Conservation (phyloP, 2,113 vertebrate species). For the Eira barbara region DNA sequence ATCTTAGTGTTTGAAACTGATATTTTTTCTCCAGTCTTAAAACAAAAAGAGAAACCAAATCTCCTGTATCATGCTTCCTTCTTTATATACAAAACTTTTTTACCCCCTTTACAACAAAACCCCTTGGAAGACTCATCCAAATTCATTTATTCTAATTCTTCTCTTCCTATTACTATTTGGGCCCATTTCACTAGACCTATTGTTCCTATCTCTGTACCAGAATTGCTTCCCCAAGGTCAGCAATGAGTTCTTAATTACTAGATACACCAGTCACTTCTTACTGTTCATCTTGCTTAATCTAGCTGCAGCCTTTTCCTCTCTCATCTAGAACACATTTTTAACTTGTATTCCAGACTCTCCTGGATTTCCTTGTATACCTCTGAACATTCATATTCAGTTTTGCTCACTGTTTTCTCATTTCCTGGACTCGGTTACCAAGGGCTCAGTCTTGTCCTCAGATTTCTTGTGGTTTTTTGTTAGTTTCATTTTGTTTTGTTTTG, state of each 20-base stretch:
- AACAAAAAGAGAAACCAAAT: neutral
- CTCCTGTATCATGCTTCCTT: neutral
- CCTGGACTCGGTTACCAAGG: neutral
- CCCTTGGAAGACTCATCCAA: neutral
- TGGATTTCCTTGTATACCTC: neutral
- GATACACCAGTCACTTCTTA: neutral
- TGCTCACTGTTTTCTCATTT: neutral
- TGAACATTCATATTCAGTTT: neutral
- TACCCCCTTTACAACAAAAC: neutral
- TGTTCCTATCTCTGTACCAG: neutral
- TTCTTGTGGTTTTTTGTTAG: neutral
- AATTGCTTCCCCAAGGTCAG: neutral
- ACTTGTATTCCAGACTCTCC: neutral
- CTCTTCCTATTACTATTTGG: neutral
- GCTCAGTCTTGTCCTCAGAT: neutral
- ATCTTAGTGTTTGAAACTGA: neutral
- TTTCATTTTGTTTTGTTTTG: neutral
- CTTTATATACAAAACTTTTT: neutral
- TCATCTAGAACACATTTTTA: neutral
- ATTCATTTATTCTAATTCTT: neutral
- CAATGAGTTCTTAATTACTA: neutral
- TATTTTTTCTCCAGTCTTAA: neutral
- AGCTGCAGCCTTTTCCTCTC: neutral
- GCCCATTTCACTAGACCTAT: neutral
- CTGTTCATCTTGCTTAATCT: neutral